Evolutionary conservation across 2,113 vertebrate genomes (phyloP), one percentile per base, ranked within the genome.

Genomic region (Coregonus clupeaformis): DNA sequence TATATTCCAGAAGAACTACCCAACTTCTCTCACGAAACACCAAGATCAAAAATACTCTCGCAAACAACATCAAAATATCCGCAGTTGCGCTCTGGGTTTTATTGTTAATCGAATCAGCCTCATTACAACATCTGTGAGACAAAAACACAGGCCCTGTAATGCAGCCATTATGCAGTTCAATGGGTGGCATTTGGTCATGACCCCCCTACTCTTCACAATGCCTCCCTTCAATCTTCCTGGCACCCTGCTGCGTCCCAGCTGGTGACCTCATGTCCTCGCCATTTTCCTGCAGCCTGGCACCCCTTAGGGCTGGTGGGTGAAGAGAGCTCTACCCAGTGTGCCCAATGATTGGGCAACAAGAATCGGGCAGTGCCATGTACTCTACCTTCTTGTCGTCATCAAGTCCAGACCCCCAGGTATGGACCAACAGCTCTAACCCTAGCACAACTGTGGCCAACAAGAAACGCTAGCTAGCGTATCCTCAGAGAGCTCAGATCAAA

Each of bases 401-500:
- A 18, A 18, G 18, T 4, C 18, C 66, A 64, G 63, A 29, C 5
- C 71, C 67, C 74, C 84, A 88, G 86, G 88, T 87, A 85, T 24
- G 49, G 62, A 73, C 65, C 75, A 74, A 71, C 65, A 68, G 74
- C 70, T 55, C 3, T 45, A 16, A 25, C 47, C 68, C 47, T 65
- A 69, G 30, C 45, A 57, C 22, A 47, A 52, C 25, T 9, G 1
- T n/a, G 6, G 36, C 55, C 55, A 57, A 47, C 27, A 25, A 11
- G 64, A 77, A 75, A 75, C 9, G 14, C 16, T 63, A 18, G 29
- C 68, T 27, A 13, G 30, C 57, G 68, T 80, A 60, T 59, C 76
- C 73, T 80, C 65, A 84, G 77, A 72, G 72, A 66, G 72, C 66
- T 7, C 30, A 62, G 76, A 89, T 92, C 86, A 91, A 91, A 91